Base-by-base conservation (phyloP, 2,888 invertebrate species). In the Drosophila paramelanica region DNA sequence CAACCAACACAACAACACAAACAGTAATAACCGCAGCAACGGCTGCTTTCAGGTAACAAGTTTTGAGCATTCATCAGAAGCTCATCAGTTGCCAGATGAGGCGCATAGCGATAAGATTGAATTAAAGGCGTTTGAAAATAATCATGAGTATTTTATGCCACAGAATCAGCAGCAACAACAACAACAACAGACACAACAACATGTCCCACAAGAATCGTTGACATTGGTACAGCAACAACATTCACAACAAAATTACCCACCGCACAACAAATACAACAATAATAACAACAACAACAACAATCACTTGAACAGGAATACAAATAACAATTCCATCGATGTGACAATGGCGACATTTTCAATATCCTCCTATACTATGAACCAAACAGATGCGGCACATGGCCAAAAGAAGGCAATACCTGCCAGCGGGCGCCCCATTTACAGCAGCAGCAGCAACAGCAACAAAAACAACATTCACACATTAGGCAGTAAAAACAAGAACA, bases 381-480 rank as follows among this genome's bases (percentile, higher is more conserved):
- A 73, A 69, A 57, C 52, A 62, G 73, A 85, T 41, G 1, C 42
- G 10, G 41, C 23, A 23, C 33, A 45, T 67, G 59, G 51, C 41
- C 58, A 70, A 47, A 65, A 62, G 41, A 41, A 56, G 36, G 41
- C 36, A 36, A n/a, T n/a, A 53, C 39, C 25, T 60, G 65, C 25
- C 20, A 49, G 17, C 17, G 49, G n/a, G 5, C 31, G 31, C 41
- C 17, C 7, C 20, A 11, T 27, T 20, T 33, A 43, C 41, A 56
- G 14, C 38, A 46, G 38, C 25, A 68, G 31, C 23, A 38, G 50
- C 62, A 69, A 55, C 66, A 46, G 50, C 38, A 66, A 13, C 64
- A 76, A 68, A 67, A 69, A 66, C 67, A 86, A 87, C 71, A 89
- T 87, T 79, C 84, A 89, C 68, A 88, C 89, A 68, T 41, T 85